Evolutionary conservation across 2,888 invertebrate genomes (phyloP).

Genomic region (Zelleria hepariella): DNA sequence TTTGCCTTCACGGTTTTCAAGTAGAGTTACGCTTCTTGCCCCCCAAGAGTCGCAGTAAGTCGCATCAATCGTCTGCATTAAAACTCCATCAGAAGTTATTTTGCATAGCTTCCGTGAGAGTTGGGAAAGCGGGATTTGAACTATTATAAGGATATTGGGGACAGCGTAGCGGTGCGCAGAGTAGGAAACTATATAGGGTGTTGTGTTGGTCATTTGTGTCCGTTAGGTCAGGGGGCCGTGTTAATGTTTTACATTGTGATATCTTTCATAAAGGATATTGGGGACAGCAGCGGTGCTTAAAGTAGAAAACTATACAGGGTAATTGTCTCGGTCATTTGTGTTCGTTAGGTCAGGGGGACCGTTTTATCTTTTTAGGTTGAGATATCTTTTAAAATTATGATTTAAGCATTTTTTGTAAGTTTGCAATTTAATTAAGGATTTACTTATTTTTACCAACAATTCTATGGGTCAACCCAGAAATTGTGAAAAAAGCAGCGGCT

Average conservation of each 20-base stretch:
- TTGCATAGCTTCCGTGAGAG: constrained; percentile 8
- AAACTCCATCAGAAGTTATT: constrained; percentile 9
- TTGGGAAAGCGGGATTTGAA: not conserved
- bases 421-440: too few relatives aligned
- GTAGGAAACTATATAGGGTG: not conserved
- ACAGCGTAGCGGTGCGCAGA: not conserved
- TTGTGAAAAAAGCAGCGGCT: too few relatives aligned
- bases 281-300: not conserved
- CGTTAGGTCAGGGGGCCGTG: too few relatives aligned
- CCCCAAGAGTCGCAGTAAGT: not conserved
- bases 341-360: too few relatives aligned
- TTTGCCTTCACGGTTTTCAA: constrained; percentile 1
- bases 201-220: too few relatives aligned
- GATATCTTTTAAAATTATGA: too few relatives aligned
- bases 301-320: not conserved
- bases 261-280: not conserved
- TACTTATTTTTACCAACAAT: too few relatives aligned
- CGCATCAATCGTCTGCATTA: constrained; percentile 5
- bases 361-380: too few relatives aligned
- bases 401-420: too few relatives aligned
- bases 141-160: not conserved
- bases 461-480: too few relatives aligned
- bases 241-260: too few relatives aligned
- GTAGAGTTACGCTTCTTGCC: not conserved
- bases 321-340: too few relatives aligned